Evolutionary conservation across 1,140 invertebrate species (phyloP).

Genomic region (Nephila pilipes): DNA sequence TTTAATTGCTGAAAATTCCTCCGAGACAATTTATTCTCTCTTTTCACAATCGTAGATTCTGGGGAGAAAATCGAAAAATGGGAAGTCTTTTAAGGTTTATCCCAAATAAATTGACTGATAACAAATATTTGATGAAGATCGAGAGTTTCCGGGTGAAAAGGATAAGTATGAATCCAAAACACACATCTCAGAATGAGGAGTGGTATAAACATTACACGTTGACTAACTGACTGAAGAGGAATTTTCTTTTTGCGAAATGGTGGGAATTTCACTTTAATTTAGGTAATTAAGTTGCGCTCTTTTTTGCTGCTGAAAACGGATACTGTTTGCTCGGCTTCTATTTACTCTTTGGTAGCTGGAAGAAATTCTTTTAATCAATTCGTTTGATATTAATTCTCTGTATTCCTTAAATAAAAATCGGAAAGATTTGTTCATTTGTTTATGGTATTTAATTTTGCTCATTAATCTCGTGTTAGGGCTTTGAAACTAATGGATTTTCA

Average conservation of each 20-base stretch:
- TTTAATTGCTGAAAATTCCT: neutral
- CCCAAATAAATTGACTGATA: neutral
- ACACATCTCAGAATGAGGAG: neutral
- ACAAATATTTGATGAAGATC: constrained; percentile 2
- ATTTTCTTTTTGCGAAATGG: neutral
- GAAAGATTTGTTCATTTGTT: no score
- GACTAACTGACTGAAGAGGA: neutral
- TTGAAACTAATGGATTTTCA: no score
- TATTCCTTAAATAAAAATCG: no score
- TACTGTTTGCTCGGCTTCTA: neutral
- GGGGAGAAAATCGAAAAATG: neutral
- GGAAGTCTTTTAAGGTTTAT: neutral
- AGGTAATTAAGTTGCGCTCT: neutral
- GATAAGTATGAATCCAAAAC: neutral
- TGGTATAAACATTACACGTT: neutral
- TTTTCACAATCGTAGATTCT: neutral
- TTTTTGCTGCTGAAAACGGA: neutral
- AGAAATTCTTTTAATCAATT: no score
- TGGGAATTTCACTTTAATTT: neutral
- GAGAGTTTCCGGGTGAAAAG: neutral
- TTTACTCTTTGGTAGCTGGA: neutral
- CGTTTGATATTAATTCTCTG: no score
- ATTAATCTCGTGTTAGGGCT: no score
- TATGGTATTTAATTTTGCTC: no score
- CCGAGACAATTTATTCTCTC: neutral